phyloP scores from a whole-genome alignment of 2,888 invertebrate species.

The Cosmopolites sordidus region DNA sequence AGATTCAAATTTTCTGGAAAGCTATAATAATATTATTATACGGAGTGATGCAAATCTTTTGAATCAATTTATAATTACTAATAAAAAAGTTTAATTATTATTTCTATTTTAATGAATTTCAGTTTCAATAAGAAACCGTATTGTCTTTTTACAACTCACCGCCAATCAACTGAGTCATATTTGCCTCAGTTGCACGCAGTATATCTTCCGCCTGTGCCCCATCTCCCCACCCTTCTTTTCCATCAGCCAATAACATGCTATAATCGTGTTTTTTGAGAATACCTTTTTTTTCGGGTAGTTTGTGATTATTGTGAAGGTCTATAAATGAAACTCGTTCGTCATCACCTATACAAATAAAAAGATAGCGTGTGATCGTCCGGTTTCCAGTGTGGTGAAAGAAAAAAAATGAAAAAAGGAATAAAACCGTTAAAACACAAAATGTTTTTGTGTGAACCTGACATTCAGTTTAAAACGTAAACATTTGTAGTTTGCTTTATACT shows the following conservation, averaged over 20 bases:
- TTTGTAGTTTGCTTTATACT: background rate
- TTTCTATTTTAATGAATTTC: too few relatives aligned
- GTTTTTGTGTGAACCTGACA: constrained; percentile 23
- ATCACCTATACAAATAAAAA: constrained; percentile 39
- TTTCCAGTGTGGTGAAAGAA: background rate
- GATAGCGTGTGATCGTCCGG: too few relatives aligned
- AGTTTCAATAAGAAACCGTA: too few relatives aligned
- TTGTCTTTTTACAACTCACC: too few relatives aligned
- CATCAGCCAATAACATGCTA: constrained; percentile 67
- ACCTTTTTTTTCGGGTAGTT: constrained; percentile 86
- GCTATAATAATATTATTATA: too few relatives aligned
- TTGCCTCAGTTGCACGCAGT: constrained; percentile 53
- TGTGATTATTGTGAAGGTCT: constrained; percentile 73
- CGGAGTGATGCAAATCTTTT: too few relatives aligned
- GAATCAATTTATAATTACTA: too few relatives aligned
- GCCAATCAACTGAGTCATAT: constrained; percentile 56
- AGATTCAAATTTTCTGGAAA: too few relatives aligned
- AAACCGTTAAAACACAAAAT: constrained; percentile 1
- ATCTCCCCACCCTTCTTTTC: constrained; percentile 59
- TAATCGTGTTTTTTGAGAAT: constrained; percentile 85
- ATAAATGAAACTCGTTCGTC: constrained; percentile 79
- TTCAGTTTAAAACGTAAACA: constrained; percentile 11
- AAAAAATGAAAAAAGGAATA: background rate
- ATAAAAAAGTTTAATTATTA: too few relatives aligned
- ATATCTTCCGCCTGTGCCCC: constrained; percentile 58